These are phyloP conservation scores for Bubo bubo DNA, from an alignment of 2,113 vertebrate genomes.

Conservation along the genomic window DNA sequence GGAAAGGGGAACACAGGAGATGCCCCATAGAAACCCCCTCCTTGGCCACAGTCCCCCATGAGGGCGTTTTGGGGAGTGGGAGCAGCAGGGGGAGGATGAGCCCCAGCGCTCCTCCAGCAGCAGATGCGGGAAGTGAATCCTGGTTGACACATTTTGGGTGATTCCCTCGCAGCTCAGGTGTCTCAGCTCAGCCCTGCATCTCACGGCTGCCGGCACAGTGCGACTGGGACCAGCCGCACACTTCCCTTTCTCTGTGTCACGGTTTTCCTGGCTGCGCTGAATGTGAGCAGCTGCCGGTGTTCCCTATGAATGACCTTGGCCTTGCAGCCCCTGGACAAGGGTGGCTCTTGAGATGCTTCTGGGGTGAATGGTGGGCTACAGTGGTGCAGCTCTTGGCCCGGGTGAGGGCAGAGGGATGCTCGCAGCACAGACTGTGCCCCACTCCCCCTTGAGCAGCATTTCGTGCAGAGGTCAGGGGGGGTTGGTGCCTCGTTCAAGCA, in stretches of 20 bases:
- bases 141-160: neutral
- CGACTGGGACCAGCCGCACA: neutral
- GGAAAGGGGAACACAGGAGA: neutral
- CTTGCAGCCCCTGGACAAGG: neutral
- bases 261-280: neutral
- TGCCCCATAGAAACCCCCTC: neutral
- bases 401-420: neutral
- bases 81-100: neutral
- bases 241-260: fast-evolving
- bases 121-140: neutral
- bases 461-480: neutral
- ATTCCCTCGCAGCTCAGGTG: neutral
- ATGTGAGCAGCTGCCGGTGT: fast-evolving
- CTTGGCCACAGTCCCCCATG: neutral
- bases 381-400: fast-evolving
- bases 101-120: neutral
- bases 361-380: neutral
- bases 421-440: fast-evolving
- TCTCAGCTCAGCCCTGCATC: neutral
- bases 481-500: too few relatives aligned
- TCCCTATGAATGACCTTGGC: neutral
- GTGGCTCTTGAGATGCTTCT: neutral
- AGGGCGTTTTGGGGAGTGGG: neutral
- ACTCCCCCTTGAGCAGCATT: neutral
- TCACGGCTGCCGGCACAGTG: fast-evolving